These are phyloP conservation scores for Stictocephala bisonia DNA, from an alignment of 2,888 invertebrate genomes.

Conservation along the genomic window DNA sequence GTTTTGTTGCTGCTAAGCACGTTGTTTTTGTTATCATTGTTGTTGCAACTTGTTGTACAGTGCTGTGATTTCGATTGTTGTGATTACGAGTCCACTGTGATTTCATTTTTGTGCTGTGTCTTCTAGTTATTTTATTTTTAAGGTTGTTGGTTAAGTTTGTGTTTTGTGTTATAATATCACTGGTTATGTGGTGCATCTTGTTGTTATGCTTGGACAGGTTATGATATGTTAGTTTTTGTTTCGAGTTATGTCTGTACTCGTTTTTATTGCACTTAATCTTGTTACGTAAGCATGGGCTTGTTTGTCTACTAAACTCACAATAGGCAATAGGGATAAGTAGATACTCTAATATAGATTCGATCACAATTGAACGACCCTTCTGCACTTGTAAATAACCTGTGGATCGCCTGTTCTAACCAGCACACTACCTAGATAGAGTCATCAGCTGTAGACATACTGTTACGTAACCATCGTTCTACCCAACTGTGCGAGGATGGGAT, in stretches of 20 bases:
- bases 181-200: neutral
- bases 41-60: neutral
- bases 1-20: neutral
- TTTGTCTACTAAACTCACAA: too few relatives aligned
- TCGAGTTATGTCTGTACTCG: neutral
- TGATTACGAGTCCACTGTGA: conserved; percentile 5
- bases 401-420: too few relatives aligned
- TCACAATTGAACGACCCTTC: too few relatives aligned
- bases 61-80: neutral
- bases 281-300: too few relatives aligned
- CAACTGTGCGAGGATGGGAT: conserved; percentile 6
- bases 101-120: conserved; percentile 11
- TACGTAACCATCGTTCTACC: conserved; percentile 19
- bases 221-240: too few relatives aligned
- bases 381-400: too few relatives aligned
- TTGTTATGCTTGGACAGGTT: too few relatives aligned
- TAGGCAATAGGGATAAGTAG: too few relatives aligned
- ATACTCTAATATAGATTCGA: too few relatives aligned
- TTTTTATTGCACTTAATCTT: neutral
- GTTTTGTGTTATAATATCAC: conserved; percentile 27
- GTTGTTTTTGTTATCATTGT: conserved; percentile 13
- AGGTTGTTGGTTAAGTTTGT: conserved; percentile 22
- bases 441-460: neutral
- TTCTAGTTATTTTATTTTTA: neutral
- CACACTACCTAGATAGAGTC: neutral